Evolutionary conservation across 2,113 vertebrate genomes (phyloP).

Genomic region (Zootoca vivipara): DNA sequence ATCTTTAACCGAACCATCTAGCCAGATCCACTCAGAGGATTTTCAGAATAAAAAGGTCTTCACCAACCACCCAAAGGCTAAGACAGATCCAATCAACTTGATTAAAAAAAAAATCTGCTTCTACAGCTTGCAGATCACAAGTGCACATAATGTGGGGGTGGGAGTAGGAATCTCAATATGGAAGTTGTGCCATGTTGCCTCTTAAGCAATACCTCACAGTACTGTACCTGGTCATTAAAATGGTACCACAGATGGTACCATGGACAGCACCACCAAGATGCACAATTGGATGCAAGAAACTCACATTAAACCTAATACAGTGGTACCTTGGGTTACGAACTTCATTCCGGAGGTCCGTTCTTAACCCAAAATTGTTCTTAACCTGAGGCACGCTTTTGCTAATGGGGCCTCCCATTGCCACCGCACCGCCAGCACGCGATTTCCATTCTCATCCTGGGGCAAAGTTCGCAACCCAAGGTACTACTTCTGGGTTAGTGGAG

Average conservation of each 20-base stretch:
- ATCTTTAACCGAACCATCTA: background rate
- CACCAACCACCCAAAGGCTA: background rate
- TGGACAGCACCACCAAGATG: background rate
- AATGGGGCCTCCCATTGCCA: too few species aligned
- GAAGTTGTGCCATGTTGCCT: background rate
- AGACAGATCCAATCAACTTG: background rate
- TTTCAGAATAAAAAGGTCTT: background rate
- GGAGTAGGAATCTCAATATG: background rate
- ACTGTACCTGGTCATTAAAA: background rate
- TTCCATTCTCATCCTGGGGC: too few species aligned
- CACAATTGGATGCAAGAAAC: background rate
- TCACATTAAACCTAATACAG: background rate
- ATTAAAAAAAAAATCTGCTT: background rate
- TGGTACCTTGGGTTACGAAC: too few species aligned
- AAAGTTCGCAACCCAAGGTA: too few species aligned
- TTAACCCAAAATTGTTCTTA: too few species aligned
- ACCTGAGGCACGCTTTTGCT: too few species aligned
- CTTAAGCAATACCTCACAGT: background rate
- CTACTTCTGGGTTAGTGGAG: too few species aligned
- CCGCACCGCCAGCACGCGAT: too few species aligned
- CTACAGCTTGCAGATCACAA: background rate
- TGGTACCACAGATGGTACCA: slow-evolving; percentile 5
- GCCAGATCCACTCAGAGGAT: background rate
- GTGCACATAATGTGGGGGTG: background rate
- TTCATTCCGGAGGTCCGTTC: too few species aligned